Base-by-base conservation (phyloP, 1,140 invertebrate species). In the Drosophila trapezifrons region DNA sequence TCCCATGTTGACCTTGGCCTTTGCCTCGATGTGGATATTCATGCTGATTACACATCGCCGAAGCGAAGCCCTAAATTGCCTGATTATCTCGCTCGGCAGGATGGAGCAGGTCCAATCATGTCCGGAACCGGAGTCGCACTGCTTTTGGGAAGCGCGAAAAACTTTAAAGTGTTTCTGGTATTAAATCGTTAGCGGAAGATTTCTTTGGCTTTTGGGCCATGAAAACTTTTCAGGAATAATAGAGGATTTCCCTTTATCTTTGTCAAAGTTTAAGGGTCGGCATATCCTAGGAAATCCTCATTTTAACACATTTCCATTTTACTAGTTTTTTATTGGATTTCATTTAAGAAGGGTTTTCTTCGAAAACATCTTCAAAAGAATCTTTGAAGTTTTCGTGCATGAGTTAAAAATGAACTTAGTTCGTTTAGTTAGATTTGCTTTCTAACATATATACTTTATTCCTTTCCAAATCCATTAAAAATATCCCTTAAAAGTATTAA, bases 1-100 rank as follows among this genome's bases (percentile, higher is more conserved):
- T 87, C 81, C 70, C 79, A 69, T 49, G 76, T 72, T 89, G 84
- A 89, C 83, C 83, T 87, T 87, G 83, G 72, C 79, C 74, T 58
- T 67, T 74, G 57, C 47, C 60, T 52, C 42, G 55, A 52, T 46
- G 74, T 42, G 63, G 54, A 25, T 54, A 71, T 67, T 72, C 73
- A 78, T 67, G 69, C 67, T 86, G 81, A 86, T 86, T 85, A 86
- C 80, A 80, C 55, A 43, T 66, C 56, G 20, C 27, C 45, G 17
- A 22, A 62, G 38, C 15, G 27, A 29, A 55, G 65, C 80, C 60
- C 59, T 76, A 79, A 83, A 83, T 83, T 79, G 76, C 80, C 76
- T 59, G 80, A 76, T 84, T 76, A 83, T 80, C 76, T 80, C 47
- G 2, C 4, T 13, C 17, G 25, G 25, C 49, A 47, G 65, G 27